Percentiles rank a stretch among this genome's conserved stretches.
These are phyloP conservation scores for Rhinoraja longicauda DNA, from an alignment of 2,797 vertebrate species.

Conservation along the genomic window DNA sequence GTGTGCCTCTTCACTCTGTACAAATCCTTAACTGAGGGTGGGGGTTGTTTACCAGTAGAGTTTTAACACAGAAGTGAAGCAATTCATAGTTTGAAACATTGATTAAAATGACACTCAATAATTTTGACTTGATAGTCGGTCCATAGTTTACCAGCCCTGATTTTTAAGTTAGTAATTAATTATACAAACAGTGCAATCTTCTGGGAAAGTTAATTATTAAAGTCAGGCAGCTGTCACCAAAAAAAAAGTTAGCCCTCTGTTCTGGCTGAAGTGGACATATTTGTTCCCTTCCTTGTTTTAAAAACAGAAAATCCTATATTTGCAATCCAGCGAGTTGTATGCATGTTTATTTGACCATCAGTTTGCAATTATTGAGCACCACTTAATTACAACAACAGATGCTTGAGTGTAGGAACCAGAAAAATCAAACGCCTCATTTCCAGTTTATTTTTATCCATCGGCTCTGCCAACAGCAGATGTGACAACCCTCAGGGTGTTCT, in stretches of 20 bases:
- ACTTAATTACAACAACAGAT: constrained; percentile 99
- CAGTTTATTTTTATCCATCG: constrained; percentile 97
- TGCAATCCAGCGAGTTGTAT: constrained; percentile 70
- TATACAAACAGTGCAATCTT: constrained; percentile 40
- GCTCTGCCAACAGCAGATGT: constrained; percentile 98
- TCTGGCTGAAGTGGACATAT: constrained; percentile 66
- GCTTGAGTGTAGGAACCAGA: constrained; percentile 90
- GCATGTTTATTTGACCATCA: constrained; percentile 98
- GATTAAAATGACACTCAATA: constrained; percentile 16
- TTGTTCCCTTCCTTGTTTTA: constrained; percentile 61
- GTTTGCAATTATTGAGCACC: constrained; percentile 98
- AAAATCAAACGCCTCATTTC: constrained; percentile 92
- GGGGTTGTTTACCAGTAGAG: background rate
- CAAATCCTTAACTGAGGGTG: background rate
- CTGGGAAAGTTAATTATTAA: constrained; percentile 56
- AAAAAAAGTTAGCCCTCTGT: constrained; percentile 54
- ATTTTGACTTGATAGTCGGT: constrained; percentile 6
- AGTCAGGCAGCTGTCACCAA: constrained; percentile 51
- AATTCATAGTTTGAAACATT: background rate
- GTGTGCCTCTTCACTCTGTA: background rate
- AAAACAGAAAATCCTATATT: constrained; percentile 75
- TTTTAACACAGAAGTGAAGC: background rate
- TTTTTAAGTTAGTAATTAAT: constrained; percentile 32
- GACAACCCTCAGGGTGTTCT: constrained; percentile 83
- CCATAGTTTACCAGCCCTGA: background rate